These are phyloP conservation scores for Solen grandis DNA, from an alignment of 1,140 invertebrate genomes.

Conservation along the genomic window DNA sequence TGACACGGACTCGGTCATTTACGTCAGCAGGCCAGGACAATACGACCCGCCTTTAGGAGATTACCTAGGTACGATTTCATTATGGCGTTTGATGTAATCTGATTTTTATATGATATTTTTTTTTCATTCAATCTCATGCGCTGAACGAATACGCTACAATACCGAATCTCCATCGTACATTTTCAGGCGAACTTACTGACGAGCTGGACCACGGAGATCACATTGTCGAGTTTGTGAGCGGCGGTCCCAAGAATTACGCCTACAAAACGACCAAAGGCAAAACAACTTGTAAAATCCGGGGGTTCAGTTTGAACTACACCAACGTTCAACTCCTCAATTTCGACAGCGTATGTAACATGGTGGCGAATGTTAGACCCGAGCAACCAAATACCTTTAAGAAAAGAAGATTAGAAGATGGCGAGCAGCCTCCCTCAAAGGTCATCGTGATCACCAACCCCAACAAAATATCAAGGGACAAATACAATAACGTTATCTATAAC, in stretches of 20 bases:
- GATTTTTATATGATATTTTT: no score
- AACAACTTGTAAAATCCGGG: background rate
- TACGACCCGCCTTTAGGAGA: background rate
- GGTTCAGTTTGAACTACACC: conserved; percentile 39
- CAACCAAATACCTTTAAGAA: no score
- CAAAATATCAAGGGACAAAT: conserved; percentile 46
- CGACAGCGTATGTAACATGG: conserved; percentile 8
- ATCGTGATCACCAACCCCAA: conserved; percentile 40
- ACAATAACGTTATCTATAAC: conserved; percentile 40
- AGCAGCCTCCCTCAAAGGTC: no score
- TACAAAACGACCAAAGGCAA: background rate
- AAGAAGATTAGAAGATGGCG: no score
- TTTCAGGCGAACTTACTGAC: conserved; percentile 9
- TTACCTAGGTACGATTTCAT: no score
- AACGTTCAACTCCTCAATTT: conserved; percentile 54
- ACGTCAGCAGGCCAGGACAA: conserved; percentile 21
- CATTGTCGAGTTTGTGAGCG: conserved; percentile 19
- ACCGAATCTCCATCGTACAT: no score
- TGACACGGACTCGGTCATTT: conserved; percentile 80
- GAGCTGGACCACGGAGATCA: background rate
- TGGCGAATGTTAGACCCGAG: background rate
- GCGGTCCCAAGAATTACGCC: conserved; percentile 2
- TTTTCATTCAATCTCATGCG: no score
- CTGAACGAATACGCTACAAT: no score
- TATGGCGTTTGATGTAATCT: no score